phyloP scores from a whole-genome alignment of 2,888 invertebrate species.

The Polydrusus pterygomalis region DNA sequence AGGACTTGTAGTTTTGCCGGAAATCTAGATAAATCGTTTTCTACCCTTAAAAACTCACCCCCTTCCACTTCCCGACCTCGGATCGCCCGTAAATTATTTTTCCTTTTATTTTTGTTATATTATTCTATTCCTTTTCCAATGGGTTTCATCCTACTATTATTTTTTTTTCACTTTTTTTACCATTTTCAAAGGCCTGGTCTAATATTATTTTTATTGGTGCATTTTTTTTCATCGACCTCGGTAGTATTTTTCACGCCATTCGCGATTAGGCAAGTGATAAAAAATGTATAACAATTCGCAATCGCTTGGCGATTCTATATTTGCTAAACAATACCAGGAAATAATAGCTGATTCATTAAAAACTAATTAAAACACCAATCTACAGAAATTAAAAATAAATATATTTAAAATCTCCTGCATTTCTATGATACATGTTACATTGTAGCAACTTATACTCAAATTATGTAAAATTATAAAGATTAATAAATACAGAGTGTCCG shows the following conservation, averaged over 20 bases:
- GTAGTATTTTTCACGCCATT: neutral
- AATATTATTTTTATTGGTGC: too few relatives aligned
- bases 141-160: too few relatives aligned
- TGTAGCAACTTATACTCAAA: slow-evolving; percentile 20
- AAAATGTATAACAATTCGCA: slow-evolving; percentile 1
- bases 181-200: too few relatives aligned
- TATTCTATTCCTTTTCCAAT: too few relatives aligned
- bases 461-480: slow-evolving; percentile 1
- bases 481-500: neutral
- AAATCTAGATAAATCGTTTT: too few relatives aligned
- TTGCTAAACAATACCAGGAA: slow-evolving; percentile 9
- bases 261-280: neutral
- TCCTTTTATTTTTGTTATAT: too few relatives aligned
- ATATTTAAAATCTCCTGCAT: slow-evolving; percentile 52
- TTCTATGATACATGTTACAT: slow-evolving; percentile 37
- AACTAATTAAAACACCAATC: slow-evolving; percentile 29
- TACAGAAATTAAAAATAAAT: slow-evolving; percentile 57
- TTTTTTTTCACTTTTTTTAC: too few relatives aligned
- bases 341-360: slow-evolving; percentile 26
- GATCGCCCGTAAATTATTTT: too few relatives aligned
- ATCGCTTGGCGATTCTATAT: neutral
- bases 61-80: too few relatives aligned
- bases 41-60: too few relatives aligned
- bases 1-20: too few relatives aligned
- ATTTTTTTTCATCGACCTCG: neutral